Conservation (phyloP, 2,113 vertebrate genomes). For the Lota lota region DNA sequence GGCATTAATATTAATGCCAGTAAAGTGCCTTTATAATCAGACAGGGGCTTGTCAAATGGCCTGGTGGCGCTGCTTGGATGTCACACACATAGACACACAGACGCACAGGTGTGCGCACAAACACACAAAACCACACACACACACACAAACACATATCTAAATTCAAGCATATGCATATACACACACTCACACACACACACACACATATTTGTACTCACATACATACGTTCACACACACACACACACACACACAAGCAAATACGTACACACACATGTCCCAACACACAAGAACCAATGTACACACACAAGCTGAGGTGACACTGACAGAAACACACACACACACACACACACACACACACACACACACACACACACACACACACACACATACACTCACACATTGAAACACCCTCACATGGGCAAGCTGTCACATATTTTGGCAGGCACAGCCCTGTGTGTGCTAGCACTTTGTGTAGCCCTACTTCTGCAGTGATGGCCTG, state of each 20-base stretch:
- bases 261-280: slow-evolving; percentile 4
- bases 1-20: slow-evolving; percentile 81
- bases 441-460: no score
- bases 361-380: slow-evolving; percentile 10
- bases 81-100: slow-evolving; percentile 49
- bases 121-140: no score
- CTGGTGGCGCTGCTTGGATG: slow-evolving; percentile 59
- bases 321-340: no score
- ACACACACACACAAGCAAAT: no score
- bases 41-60: slow-evolving; percentile 71
- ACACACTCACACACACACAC: slow-evolving; percentile 32
- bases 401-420: slow-evolving; percentile 15
- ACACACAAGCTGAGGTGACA: slow-evolving; percentile 34
- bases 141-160: slow-evolving; percentile 32
- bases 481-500: background rate
- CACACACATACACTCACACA: slow-evolving; percentile 19
- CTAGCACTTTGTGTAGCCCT: background rate
- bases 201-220: no score
- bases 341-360: background rate
- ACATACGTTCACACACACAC: no score
- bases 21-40: slow-evolving; percentile 80
- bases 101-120: slow-evolving; percentile 16
- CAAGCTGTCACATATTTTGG: slow-evolving; percentile 31
- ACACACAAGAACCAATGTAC: slow-evolving; percentile 26
- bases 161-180: slow-evolving; percentile 14